Conservation (phyloP, 92 coral and sea anemone genomes). For the Palythoa grandiflora region DNA sequence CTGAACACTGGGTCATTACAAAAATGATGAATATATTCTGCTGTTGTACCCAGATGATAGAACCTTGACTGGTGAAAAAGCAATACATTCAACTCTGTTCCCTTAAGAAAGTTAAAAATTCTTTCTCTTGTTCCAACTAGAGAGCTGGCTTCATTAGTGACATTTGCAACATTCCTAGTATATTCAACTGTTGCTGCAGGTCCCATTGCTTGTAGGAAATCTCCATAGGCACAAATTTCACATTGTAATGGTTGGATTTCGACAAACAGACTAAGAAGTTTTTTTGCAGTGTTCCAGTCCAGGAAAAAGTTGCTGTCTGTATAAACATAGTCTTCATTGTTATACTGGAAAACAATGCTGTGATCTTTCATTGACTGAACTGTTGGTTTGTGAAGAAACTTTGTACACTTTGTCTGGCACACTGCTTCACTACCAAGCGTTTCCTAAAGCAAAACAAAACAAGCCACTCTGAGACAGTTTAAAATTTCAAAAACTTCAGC, state of each 20-base stretch:
- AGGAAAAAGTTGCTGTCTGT: conserved; percentile 81
- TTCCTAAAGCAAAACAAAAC: not conserved
- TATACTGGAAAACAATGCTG: conserved; percentile 67
- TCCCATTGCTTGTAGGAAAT: conserved; percentile 95
- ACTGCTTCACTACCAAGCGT: conserved; percentile 38
- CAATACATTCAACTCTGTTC: conserved; percentile 89
- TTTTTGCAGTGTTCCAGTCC: conserved; percentile 59
- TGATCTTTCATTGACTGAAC: conserved; percentile 79
- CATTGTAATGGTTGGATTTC: conserved; percentile 80
- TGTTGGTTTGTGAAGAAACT: conserved; percentile 95
- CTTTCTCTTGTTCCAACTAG: conserved; percentile 83
- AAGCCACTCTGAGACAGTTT: too few relatives aligned
- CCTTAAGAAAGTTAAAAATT: conserved; percentile 86
- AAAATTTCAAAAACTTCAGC: too few relatives aligned
- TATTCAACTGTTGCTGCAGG: conserved; percentile 79
- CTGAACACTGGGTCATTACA: conserved; percentile 88
- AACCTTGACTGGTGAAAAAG: conserved; percentile 91
- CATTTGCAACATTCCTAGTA: conserved; percentile 91
- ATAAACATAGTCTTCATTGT: conserved; percentile 81
- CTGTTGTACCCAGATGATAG: conserved; percentile 92
- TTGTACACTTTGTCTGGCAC: conserved; percentile 75
- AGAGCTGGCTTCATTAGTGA: conserved; percentile 80
- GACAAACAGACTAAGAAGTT: conserved; percentile 34
- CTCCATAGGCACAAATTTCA: conserved; percentile 97
- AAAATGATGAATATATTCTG: conserved; percentile 86